phyloP scores from a whole-genome alignment of 2,113 vertebrate species.

The Osmerus eperlanus region DNA sequence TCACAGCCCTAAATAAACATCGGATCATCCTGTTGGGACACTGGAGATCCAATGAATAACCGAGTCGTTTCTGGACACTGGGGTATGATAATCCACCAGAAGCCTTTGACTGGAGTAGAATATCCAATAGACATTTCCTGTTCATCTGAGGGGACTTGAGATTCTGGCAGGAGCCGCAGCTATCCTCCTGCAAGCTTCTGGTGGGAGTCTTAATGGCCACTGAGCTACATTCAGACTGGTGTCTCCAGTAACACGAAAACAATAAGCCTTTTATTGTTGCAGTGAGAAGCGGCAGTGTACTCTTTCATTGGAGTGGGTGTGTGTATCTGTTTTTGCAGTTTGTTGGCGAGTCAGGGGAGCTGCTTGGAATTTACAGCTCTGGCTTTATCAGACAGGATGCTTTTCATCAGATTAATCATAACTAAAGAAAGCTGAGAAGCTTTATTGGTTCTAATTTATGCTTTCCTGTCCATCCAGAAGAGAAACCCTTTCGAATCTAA shows the following conservation, averaged over 20 bases:
- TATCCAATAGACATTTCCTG: conserved; percentile 23
- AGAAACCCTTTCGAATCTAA: conserved; percentile 10
- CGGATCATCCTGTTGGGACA: no score
- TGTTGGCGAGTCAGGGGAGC: conserved; percentile 27
- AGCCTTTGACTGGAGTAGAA: conserved; percentile 2
- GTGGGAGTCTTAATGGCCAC: conserved; percentile 38
- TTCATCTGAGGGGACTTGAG: conserved; percentile 30
- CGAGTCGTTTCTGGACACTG: background rate
- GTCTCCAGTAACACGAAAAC: conserved; percentile 49
- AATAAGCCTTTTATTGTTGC: conserved; percentile 53
- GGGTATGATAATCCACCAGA: conserved; percentile 3
- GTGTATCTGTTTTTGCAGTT: conserved; percentile 53
- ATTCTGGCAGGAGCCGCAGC: conserved; percentile 10
- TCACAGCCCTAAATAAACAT: no score
- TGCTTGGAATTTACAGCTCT: conserved; percentile 30
- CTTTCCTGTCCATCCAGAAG: conserved; percentile 15
- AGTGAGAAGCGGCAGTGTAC: conserved; percentile 38
- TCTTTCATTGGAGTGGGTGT: conserved; percentile 45
- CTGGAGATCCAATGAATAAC: background rate
- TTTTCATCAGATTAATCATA: conserved; percentile 40
- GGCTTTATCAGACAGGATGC: conserved; percentile 35
- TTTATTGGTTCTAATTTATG: conserved; percentile 29
- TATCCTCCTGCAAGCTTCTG: conserved; percentile 10
- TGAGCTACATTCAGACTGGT: conserved; percentile 40
- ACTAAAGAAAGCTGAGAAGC: conserved; percentile 5